Percentiles rank a stretch among this genome's conserved stretches.
These are phyloP conservation scores for Bambusicola thoracicus DNA, from an alignment of 2,113 vertebrate species.

Conservation along the genomic window DNA sequence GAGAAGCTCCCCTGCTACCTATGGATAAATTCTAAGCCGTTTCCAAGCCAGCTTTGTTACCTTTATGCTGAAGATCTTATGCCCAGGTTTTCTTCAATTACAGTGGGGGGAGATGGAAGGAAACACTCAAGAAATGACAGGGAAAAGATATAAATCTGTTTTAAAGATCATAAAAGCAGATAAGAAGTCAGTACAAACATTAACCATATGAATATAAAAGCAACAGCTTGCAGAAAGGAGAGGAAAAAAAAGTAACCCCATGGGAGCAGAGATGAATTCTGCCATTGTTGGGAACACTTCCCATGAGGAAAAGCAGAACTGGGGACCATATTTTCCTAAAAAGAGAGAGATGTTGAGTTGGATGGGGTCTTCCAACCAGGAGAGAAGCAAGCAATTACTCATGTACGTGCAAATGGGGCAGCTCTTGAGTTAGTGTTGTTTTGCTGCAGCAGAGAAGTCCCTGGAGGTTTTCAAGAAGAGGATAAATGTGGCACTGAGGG, in stretches of 20 bases:
- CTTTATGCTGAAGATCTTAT: not conserved
- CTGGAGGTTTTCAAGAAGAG: no score
- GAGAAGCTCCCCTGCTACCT: not conserved
- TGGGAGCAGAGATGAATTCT: not conserved
- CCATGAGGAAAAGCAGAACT: not conserved
- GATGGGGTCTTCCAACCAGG: not conserved
- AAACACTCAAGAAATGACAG: not conserved
- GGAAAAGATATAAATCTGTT: not conserved
- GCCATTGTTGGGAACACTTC: not conserved
- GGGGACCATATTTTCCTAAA: not conserved
- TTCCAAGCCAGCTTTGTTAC: not conserved
- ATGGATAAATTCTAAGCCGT: no score
- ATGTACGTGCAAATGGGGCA: accelerated
- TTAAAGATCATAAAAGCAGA: not conserved
- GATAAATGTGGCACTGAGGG: no score
- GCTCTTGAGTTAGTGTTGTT: not conserved
- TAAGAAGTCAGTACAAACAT: not conserved
- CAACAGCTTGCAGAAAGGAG: not conserved
- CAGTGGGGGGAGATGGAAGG: not conserved
- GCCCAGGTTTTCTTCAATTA: not conserved
- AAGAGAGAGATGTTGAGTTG: not conserved
- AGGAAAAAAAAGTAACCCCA: not conserved
- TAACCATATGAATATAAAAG: not conserved
- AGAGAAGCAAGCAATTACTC: not conserved
- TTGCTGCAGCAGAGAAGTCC: no score